Conservation (phyloP, 1,140 invertebrate species). For the Mycetomoellerius zeteki region DNA sequence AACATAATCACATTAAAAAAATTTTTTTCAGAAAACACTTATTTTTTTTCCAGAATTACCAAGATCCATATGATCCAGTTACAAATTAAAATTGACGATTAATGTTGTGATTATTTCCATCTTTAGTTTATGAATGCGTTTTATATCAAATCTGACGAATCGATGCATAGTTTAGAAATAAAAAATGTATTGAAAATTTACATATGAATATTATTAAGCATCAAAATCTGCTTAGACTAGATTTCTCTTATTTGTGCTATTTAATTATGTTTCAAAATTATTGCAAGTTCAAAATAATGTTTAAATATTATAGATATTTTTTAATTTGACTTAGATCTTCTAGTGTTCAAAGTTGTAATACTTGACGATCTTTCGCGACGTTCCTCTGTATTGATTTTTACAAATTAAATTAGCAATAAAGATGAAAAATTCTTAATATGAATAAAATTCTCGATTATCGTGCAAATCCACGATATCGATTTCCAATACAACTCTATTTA, state of each 20-base stretch:
- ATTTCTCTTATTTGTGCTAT: neutral
- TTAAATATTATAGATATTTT: neutral
- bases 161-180: too few species aligned
- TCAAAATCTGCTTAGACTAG: too few species aligned
- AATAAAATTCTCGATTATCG: neutral
- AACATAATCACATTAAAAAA: too few species aligned
- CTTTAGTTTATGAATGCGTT: too few species aligned
- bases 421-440: neutral
- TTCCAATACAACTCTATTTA: neutral
- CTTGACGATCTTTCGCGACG: neutral
- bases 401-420: neutral
- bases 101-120: too few species aligned
- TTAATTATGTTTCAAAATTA: constrained; percentile 13
- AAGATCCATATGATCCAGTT: too few species aligned
- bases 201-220: too few species aligned
- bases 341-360: neutral
- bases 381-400: neutral
- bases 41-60: too few species aligned
- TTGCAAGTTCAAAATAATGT: neutral
- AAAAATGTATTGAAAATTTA: too few species aligned
- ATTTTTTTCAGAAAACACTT: too few species aligned
- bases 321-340: constrained; percentile 5
- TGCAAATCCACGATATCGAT: constrained; percentile 9
- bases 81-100: too few species aligned
- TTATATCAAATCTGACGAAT: too few species aligned